Conservation (phyloP, 92 coral and sea anemone genomes). For the Siderastrea siderea region DNA sequence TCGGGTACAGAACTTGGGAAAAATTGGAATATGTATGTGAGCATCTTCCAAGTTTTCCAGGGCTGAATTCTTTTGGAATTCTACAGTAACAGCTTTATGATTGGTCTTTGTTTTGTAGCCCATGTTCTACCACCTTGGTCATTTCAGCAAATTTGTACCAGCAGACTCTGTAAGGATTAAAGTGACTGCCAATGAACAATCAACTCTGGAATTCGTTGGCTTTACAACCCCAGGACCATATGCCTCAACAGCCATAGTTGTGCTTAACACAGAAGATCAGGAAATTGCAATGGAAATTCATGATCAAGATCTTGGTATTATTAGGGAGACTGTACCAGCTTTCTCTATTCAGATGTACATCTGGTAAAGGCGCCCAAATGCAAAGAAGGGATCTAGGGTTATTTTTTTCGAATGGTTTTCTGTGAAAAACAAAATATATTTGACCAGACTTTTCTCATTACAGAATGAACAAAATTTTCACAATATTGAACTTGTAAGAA, state of each 20-base stretch:
- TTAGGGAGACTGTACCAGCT: constrained; percentile 68
- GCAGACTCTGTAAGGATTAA: constrained; percentile 81
- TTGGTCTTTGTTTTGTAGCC: constrained; percentile 66
- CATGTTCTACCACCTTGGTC: constrained; percentile 95
- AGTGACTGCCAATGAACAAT: constrained; percentile 65
- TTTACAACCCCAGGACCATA: constrained; percentile 75
- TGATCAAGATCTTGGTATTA: constrained; percentile 54
- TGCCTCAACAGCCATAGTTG: constrained; percentile 67
- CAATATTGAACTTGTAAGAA: neutral
- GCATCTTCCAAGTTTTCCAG: too few species aligned
- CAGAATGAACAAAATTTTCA: too few species aligned
- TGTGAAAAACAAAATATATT: neutral
- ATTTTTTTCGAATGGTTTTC: neutral
- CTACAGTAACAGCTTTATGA: neutral
- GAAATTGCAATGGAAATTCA: constrained; percentile 57
- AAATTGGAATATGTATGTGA: too few species aligned
- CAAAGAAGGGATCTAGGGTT: neutral
- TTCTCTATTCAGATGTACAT: constrained; percentile 93
- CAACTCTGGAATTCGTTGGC: constrained; percentile 78
- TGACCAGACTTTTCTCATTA: too few species aligned
- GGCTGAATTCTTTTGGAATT: too few species aligned
- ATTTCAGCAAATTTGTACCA: constrained; percentile 92
- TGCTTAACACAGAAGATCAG: constrained; percentile 75
- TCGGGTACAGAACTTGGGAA: too few species aligned
- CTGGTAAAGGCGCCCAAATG: constrained; percentile 45